Evolutionary conservation across 2,113 vertebrate genomes (phyloP), one percentile per base, ranked within the genome.

Genomic region (Microtus ochrogaster): DNA sequence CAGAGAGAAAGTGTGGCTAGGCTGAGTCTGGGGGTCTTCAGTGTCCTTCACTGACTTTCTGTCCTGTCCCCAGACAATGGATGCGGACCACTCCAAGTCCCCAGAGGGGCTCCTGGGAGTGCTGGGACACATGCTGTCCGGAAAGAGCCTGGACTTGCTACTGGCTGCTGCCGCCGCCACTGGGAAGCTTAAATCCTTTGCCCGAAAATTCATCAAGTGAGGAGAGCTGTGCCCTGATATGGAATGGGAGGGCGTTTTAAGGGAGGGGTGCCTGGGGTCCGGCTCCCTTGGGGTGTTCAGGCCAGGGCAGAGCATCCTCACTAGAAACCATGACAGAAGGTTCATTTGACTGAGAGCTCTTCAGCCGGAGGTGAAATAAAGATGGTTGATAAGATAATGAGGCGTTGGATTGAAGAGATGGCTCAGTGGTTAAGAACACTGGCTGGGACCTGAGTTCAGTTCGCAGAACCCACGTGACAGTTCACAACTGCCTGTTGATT

Each of bases 131-230:
- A 99, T 99, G 99, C 97, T 99, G 73, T 99, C 99, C 0, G 99
- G 99, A 89, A 99, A 99, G 98, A 99, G 99, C 96, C 98, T 99
- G 95, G 99, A 99, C 89, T 97, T 99, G 92, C 98, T 99, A 73
- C 98, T 99, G 96, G 99, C 99, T 3, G 99, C 99, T 0, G 99
- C 99, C 0, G 99, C 99, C 0, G 99, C 99, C 17, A 99, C 99
- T 0, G 99, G 99, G 39, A 99, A 99, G 90, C 99, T 99, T 92
- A 99, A 99, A 96, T 99, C 99, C 41, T 99, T 99, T 0, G 99
- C 99, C 95, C 98, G 99, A 84, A 99, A 99, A 97, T 99, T 99
- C 82, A 99, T 99, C 97, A 99, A 99, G 99, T 99, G 97, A 99
- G 99, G 3, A 90, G 65, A 83, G 2, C 44, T 5, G n/a, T 24